Conservation (phyloP, 92 coral and sea anemone genomes). For the Zoanthus sansibaricus region DNA sequence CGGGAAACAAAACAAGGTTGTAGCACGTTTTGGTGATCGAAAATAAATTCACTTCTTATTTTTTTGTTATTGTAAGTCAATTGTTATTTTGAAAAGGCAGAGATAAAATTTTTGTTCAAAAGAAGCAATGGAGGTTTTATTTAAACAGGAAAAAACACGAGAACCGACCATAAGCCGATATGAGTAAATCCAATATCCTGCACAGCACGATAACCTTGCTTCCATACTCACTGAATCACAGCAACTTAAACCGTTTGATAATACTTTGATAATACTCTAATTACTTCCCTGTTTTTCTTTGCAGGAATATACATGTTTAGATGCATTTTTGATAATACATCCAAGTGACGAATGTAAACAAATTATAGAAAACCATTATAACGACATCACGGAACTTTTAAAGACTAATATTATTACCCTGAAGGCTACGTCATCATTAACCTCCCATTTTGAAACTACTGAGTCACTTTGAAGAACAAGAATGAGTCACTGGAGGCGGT, state of each 20-base stretch:
- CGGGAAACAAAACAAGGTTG: neutral
- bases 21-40: neutral
- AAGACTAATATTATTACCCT: neutral
- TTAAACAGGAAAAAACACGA: neutral
- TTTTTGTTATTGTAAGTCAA: neutral
- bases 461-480: neutral
- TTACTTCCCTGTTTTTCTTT: neutral
- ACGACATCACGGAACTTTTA: constrained; percentile 22
- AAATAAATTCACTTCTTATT: neutral
- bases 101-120: neutral
- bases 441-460: neutral
- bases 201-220: neutral
- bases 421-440: constrained; percentile 30
- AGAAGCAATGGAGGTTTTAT: neutral
- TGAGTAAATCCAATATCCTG: neutral
- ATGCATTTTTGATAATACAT: neutral
- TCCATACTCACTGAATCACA: neutral
- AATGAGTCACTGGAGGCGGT: neutral
- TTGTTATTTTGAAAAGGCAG: neutral
- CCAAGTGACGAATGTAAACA: constrained; percentile 1
- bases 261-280: neutral
- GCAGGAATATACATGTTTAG: constrained; percentile 41
- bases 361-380: neutral
- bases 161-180: neutral
- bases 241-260: constrained; percentile 7